Evolutionary conservation across 2,888 invertebrate genomes (phyloP).

Genomic region (Pediacus dermestoides): DNA sequence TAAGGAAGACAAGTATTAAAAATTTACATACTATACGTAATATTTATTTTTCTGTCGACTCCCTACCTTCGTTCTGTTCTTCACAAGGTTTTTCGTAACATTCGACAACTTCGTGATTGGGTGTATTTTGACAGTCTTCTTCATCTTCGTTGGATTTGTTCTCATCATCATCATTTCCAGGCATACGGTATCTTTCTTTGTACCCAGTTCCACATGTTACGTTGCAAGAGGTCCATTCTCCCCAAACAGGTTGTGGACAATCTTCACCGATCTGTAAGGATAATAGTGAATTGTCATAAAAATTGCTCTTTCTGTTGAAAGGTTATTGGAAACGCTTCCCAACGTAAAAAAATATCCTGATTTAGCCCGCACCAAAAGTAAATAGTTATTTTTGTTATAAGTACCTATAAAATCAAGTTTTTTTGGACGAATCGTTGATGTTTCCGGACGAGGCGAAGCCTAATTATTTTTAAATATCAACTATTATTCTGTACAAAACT

Average conservation of each 20-base stretch:
- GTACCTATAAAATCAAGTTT: too few relatives aligned
- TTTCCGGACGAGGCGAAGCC: too few relatives aligned
- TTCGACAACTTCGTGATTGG: slow-evolving; percentile 38
- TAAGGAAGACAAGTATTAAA: slow-evolving; percentile 2
- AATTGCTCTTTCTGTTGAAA: too few relatives aligned
- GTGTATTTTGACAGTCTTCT: slow-evolving; percentile 34
- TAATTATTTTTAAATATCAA: too few relatives aligned
- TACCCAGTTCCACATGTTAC: slow-evolving; percentile 70
- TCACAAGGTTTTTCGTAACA: slow-evolving; percentile 43
- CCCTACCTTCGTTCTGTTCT: slow-evolving; percentile 12
- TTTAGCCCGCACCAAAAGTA: too few relatives aligned
- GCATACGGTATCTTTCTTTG: slow-evolving; percentile 54
- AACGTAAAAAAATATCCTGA: too few relatives aligned
- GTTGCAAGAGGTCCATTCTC: slow-evolving; percentile 72
- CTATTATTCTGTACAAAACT: too few relatives aligned
- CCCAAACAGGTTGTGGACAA: slow-evolving; percentile 69
- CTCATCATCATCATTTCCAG: slow-evolving; percentile 26
- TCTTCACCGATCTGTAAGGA: slow-evolving; percentile 11
- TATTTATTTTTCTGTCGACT: too few relatives aligned
- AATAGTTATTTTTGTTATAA: too few relatives aligned
- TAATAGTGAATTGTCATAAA: neutral
- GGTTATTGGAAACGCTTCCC: too few relatives aligned
- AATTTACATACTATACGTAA: neutral
- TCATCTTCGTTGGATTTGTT: slow-evolving; percentile 24
- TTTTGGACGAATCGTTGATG: too few relatives aligned